Base-by-base conservation (phyloP, 1,140 invertebrate genomes). In the Agrilus planipennis region DNA sequence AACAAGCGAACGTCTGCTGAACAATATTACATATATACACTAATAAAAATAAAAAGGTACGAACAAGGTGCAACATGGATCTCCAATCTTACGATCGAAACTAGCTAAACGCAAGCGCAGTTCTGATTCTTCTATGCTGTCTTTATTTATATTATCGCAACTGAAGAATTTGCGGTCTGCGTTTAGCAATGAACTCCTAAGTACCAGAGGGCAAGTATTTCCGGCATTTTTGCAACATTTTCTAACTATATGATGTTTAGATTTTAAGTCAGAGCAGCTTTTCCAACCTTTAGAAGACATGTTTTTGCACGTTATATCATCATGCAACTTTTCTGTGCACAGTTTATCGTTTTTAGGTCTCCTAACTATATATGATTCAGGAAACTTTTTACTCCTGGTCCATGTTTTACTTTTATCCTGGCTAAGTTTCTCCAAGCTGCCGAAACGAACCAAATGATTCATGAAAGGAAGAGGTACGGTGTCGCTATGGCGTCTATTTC, bases 211-310 rank as follows among this genome's bases (percentile, higher is more conserved):
- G 42, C 60, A 62, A 32, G 43, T 56, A 35, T 53, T 55, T 29
- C 55, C 60, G 6, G 60, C 60, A 31, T 54, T 51, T 38, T 51
- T 47, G 44, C 60, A 62, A 41, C 60, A 62, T 41, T 62, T 62
- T 27, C 54, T 50, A 10, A 61, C 50, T 1, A 45, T 45, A 43
- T 53, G 54, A 29, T 42, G 48, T 5, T 42, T 47, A 20, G 14
- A 22, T 50, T 58, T 58, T 2, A 60, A 58, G 43, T 60, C 57
- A 7, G 55, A 57, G 43, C 57, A 60, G 36, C 57, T 60, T 45
- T 58, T 60, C 57, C 57, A 60, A n/a, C 54, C 55, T 47, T 60
- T 60, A 11, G 53, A 9, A 56, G 47, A 12, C 55, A 45, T 7
- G 52, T 35, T 49, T 60, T 60, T 6, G 53, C 47, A 18, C 47